These are phyloP conservation scores for Chrysaora quinquecirrha DNA, from an alignment of 30 jellyfish, hydroid and myxozoan species.

Conservation along the genomic window DNA sequence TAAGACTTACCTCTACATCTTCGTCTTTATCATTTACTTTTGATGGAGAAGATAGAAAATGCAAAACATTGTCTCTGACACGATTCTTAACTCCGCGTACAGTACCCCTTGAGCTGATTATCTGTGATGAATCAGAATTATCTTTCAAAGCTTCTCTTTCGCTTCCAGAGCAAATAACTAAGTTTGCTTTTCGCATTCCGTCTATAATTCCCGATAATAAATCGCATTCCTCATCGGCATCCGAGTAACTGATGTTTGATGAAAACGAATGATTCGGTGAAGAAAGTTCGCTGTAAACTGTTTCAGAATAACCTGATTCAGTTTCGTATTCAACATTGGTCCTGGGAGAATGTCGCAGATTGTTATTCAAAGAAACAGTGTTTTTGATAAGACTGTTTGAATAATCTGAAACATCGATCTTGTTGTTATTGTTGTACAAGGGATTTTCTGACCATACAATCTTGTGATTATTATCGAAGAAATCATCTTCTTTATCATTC, in stretches of 20 bases:
- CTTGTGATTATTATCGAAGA: slow-evolving; percentile 16
- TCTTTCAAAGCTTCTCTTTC: not conserved
- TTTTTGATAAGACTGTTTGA: not conserved
- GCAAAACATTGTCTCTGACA: slow-evolving; percentile 59
- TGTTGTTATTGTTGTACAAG: slow-evolving; percentile 13
- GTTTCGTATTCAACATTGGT: slow-evolving; percentile 46
- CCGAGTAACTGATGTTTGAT: slow-evolving; percentile 23
- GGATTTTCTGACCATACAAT: slow-evolving; percentile 58
- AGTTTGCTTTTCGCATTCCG: slow-evolving; percentile 30
- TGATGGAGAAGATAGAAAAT: slow-evolving; percentile 42
- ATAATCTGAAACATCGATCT: not conserved
- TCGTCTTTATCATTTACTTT: slow-evolving; percentile 12
- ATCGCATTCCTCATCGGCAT: not conserved
- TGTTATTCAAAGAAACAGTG: not conserved
- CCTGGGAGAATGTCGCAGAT: not conserved
- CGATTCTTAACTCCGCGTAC: slow-evolving; percentile 92
- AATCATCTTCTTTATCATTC: slow-evolving; percentile 33
- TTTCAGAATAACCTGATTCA: slow-evolving; percentile 76
- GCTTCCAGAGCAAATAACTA: not conserved
- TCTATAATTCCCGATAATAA: not conserved
- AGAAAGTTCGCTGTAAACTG: slow-evolving; percentile 52
- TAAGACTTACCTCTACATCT: no score
- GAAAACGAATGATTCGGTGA: slow-evolving; percentile 41
- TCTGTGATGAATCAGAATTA: slow-evolving; percentile 34
- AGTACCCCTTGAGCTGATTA: slow-evolving; percentile 80